A percentile compares a stretch with the other conserved stretches of the same genome.
These are phyloP conservation scores for Hypocryptadius cinnamomeus DNA, from an alignment of 2,113 vertebrate species.

Conservation along the genomic window DNA sequence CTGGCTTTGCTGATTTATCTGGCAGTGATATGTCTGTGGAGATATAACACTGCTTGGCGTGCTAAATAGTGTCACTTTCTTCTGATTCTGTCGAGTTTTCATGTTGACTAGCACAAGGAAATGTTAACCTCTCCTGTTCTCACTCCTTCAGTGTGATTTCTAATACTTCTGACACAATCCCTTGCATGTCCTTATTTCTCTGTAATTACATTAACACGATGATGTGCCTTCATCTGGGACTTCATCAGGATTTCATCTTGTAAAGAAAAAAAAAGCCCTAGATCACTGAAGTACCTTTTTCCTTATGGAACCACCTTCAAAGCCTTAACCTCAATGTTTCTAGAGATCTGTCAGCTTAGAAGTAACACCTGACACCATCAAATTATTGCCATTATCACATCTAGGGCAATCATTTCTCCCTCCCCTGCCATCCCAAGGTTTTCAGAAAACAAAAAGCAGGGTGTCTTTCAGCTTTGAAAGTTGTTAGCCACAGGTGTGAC, in stretches of 20 bases:
- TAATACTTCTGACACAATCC: constrained; percentile 51
- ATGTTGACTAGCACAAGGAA: constrained; percentile 31
- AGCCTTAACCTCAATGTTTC: constrained; percentile 56
- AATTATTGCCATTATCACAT: constrained; percentile 48
- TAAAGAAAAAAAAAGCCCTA: neutral
- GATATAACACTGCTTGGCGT: neutral
- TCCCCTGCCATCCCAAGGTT: constrained; percentile 24
- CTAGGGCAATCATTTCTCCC: constrained; percentile 40
- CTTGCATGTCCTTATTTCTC: constrained; percentile 46
- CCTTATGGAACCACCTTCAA: constrained; percentile 53
- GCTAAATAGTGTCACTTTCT: constrained; percentile 14
- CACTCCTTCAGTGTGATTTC: constrained; percentile 41
- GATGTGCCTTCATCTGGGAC: constrained; percentile 49
- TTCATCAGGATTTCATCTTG: constrained; percentile 56
- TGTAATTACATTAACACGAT: constrained; percentile 69
- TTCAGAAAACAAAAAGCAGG: constrained; percentile 17
- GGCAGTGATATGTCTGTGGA: neutral
- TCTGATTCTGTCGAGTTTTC: constrained; percentile 22
- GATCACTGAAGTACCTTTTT: constrained; percentile 38
- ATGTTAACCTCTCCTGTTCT: constrained; percentile 43
- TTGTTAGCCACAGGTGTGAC: constrained; percentile 7
- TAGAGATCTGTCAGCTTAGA: constrained; percentile 53
- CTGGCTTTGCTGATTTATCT: neutral
- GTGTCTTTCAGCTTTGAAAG: constrained; percentile 34
- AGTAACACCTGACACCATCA: constrained; percentile 18